Base-by-base conservation (phyloP, 1,140 invertebrate genomes). In the Ceratitis capitata region DNA sequence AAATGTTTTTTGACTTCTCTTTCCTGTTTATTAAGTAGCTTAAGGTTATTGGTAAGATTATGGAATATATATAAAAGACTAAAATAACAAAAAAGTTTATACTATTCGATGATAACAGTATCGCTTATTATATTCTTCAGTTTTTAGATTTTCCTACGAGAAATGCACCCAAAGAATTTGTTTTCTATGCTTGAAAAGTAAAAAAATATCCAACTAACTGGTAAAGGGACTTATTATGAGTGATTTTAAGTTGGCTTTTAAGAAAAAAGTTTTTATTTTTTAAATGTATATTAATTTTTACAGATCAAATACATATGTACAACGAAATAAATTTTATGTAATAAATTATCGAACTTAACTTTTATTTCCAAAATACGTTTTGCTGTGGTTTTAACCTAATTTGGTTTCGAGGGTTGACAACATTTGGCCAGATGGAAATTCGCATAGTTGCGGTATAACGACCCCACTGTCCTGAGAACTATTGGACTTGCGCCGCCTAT, bases 1-100 rank as follows among this genome's bases (percentile, higher is more conserved):
- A 78, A 78, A 78, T 78, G 69, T 78, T 78, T 78, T 78, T 78
- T 78, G 69, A 78, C 69, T 45, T 78, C 45, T 78, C 69, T 78
- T 78, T 78, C 69, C 45, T 42, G n/a, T 78, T 26, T 47, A 6
- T 47, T 78, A 78, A 78, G 39, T 19, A 47, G 14, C 7, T 9
- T 9, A 47, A 9, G 14, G 7, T 47, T 47, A 9, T 14, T 47
- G 14, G 45, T 47, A 47, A 47, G 0, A 1, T 47, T 1, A 47
- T 47, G 7, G 7, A 47, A 9, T 47, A 47, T 47, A 47, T 47
- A 47, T 47, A 14, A 47, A 47, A 7, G 14, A 47, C 51, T 14
- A n/a, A n/a, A n/a, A n/a, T n/a, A n/a, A n/a, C n/a, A n/a, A n/a
- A n/a, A n/a, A n/a, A n/a, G n/a, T n/a, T n/a, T n/a, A n/a, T n/a